phyloP scores from a whole-genome alignment of 2,888 invertebrate genomes.

The Euzetes globulus region DNA sequence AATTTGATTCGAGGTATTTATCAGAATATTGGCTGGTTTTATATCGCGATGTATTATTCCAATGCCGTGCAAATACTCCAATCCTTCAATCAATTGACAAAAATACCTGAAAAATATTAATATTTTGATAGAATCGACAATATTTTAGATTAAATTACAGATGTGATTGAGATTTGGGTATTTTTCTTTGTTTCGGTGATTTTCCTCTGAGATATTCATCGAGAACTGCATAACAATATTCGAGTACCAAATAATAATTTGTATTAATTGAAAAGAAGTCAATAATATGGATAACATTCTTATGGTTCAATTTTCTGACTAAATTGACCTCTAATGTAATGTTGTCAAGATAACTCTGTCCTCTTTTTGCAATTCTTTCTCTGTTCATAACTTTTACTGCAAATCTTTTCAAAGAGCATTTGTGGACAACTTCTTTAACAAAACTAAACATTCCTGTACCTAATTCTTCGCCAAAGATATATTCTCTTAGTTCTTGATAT shows the following conservation, averaged over 20 bases:
- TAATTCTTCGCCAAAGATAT: not conserved
- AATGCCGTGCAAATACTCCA: not conserved
- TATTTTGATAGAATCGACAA: not conserved
- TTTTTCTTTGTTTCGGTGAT: not conserved
- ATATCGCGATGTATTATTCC: not conserved
- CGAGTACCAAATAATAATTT: not conserved
- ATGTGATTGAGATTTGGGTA: conserved; percentile 6
- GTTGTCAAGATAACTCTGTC: not conserved
- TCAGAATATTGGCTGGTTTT: not conserved
- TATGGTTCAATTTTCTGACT: conserved; percentile 10
- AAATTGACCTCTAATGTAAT: not conserved
- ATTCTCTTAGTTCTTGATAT: not conserved
- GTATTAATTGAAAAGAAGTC: not conserved
- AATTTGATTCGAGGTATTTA: not conserved
- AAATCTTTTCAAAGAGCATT: not conserved
- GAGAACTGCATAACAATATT: conserved; percentile 9
- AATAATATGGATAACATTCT: not conserved
- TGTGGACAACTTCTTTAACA: not conserved
- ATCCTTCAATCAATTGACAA: conserved; percentile 5
- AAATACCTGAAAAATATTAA: not conserved
- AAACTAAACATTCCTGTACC: not conserved
- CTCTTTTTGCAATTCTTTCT: not conserved
- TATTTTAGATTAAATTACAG: not conserved
- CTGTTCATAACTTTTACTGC: not conserved
- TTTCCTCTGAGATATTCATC: not conserved